Base-by-base conservation (phyloP, 2,113 vertebrate genomes). In the Python bivittatus region DNA sequence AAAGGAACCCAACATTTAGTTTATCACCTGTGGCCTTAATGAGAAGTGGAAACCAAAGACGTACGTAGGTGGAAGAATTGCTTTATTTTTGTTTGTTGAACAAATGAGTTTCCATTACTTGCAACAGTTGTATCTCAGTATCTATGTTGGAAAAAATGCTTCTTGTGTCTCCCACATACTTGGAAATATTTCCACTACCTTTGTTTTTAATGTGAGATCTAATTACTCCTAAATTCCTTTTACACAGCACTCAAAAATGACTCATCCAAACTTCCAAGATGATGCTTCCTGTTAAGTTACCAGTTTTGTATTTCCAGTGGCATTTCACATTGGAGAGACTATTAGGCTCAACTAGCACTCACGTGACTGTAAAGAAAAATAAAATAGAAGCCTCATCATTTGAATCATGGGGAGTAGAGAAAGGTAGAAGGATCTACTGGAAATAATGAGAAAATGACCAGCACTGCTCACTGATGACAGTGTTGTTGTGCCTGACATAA, bases 21-120 rank as follows among this genome's bases (percentile, higher is more conserved):
- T 93, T 93, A 72, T n/a, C 91, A 56, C 85, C 92, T 90, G 20
- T 91, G 15, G 2, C 64, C 13, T 23, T 93, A 94, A 91, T 38
- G 90, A 48, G 84, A 84, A 91, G 54, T 90, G 86, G 92, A 91
- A 68, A 54, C 7, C 33, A 90, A 52, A 57, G 7, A 20, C 2
- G 57, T 86, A 23, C n/a, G 72, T 86, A 7, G 86, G 86, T 84
- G 29, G 56, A n/a, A 25, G 12, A 17, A 8, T 79, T 29, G 42
- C 60, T 44, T 85, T 84, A 85, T 91, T 92, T 79, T 27, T 44
- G 27, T 92, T 29, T 88, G 42, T 42, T 48, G 52, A 54, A 88
- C 8, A 1, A 25, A 90, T 93, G 17, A 61, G 88, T 68, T 88
- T 94, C 3, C 58, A 72, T 10, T 56, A 38, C 83, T 33, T 86